phyloP scores from a whole-genome alignment of 2,888 invertebrate species.

The Pachliopta kotzebuea region DNA sequence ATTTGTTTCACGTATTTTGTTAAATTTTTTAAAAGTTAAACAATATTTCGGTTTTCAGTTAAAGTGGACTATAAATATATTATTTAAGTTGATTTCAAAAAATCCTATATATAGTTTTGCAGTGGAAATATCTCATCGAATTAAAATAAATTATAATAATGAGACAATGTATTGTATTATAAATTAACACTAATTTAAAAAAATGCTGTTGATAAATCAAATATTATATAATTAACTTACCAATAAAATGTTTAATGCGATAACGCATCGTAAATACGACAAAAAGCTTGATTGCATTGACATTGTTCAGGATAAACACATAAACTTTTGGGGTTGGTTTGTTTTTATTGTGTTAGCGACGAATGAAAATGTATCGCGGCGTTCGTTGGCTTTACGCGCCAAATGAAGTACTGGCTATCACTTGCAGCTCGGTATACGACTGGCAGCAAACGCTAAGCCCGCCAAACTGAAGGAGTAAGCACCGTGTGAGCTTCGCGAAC shows the following conservation, averaged over 20 bases:
- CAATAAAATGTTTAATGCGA: slow-evolving; percentile 55
- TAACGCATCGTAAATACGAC: slow-evolving; percentile 57
- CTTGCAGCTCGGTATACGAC: slow-evolving; percentile 53
- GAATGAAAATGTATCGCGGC: slow-evolving; percentile 39
- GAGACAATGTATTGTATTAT: background rate
- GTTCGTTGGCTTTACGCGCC: slow-evolving; percentile 62
- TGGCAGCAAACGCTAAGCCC: slow-evolving; percentile 64
- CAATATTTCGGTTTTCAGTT: too few relatives aligned
- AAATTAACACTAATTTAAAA: background rate
- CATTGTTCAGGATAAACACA: slow-evolving; percentile 60
- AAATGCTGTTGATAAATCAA: background rate
- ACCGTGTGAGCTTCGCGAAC: slow-evolving; percentile 75
- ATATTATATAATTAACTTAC: slow-evolving; percentile 47
- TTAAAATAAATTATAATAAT: background rate
- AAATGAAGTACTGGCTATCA: slow-evolving; percentile 40
- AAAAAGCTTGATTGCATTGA: slow-evolving; percentile 41
- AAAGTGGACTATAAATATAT: too few relatives aligned
- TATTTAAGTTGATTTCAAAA: too few relatives aligned
- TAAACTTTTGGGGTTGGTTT: slow-evolving; percentile 52
- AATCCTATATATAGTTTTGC: too few relatives aligned
- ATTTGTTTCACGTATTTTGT: too few relatives aligned
- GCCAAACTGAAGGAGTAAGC: slow-evolving; percentile 71
- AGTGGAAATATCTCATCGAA: background rate
- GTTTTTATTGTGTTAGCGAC: slow-evolving; percentile 35
- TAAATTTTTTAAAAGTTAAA: too few relatives aligned